A percentile compares a stretch with the other conserved stretches of the same genome.
phyloP scores from a whole-genome alignment of 92 coral and sea anemone genomes.

The Desmophyllum pertusum region DNA sequence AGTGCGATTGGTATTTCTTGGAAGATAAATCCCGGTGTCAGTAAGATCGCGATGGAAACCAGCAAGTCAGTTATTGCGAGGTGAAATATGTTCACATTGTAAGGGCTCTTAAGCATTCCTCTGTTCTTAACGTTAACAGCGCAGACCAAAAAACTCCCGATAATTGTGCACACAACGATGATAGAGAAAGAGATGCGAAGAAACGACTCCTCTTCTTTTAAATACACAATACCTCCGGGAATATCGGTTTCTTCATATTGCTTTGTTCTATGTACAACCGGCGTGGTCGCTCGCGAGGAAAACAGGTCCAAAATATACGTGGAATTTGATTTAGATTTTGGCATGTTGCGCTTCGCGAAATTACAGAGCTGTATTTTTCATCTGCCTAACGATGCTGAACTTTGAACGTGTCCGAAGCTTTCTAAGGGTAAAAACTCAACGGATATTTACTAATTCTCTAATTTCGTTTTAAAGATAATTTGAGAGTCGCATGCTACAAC shows the following conservation, averaged over 20 bases:
- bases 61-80: conserved; percentile 61
- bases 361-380: background rate
- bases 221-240: background rate
- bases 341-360: background rate
- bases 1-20: conserved; percentile 31
- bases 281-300: background rate
- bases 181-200: conserved; percentile 39
- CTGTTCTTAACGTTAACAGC: conserved; percentile 52
- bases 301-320: background rate
- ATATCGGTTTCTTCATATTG: background rate
- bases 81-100: conserved; percentile 61
- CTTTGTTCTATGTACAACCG: too few relatives aligned
- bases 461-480: conserved; percentile 10
- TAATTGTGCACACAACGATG: conserved; percentile 40
- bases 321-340: conserved; percentile 5
- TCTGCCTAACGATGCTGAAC: background rate
- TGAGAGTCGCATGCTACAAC: background rate
- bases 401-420: background rate
- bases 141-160: conserved; percentile 57
- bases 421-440: background rate
- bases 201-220: conserved; percentile 8
- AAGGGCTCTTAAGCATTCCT: conserved; percentile 56
- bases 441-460: background rate
- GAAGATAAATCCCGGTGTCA: conserved; percentile 72
- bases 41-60: conserved; percentile 39